phyloP scores from a whole-genome alignment of 2,797 vertebrate genomes.

The Coluber constrictor region DNA sequence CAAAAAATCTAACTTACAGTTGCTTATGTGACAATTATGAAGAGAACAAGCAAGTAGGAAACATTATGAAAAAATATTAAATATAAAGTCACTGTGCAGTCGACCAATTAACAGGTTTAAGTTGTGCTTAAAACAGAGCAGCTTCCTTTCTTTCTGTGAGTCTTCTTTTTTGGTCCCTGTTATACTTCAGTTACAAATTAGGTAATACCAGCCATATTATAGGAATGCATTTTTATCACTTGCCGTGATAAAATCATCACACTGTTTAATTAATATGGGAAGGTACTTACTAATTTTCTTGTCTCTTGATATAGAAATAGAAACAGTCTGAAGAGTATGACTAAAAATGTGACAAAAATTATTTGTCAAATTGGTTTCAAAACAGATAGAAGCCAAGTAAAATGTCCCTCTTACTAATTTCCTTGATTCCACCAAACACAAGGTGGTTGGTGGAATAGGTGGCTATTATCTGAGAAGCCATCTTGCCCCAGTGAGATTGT shows the following conservation, averaged over 20 bases:
- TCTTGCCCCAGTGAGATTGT: not conserved
- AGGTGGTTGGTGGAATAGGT: no score
- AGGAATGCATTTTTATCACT: slow-evolving; percentile 40
- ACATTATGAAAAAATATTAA: not conserved
- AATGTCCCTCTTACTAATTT: not conserved
- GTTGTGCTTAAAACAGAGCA: slow-evolving; percentile 4
- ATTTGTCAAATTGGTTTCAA: slow-evolving; percentile 4
- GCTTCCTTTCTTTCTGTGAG: slow-evolving; percentile 5
- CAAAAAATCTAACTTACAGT: not conserved
- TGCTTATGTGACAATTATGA: not conserved
- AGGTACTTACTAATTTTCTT: slow-evolving; percentile 29
- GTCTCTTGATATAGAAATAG: slow-evolving; percentile 26
- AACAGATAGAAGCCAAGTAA: not conserved
- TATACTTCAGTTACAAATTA: slow-evolving; percentile 34
- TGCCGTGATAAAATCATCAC: slow-evolving; percentile 46
- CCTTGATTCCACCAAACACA: not conserved
- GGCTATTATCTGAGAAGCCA: not conserved
- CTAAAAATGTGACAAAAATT: slow-evolving; percentile 31
- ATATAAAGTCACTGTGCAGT: not conserved
- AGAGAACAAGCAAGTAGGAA: slow-evolving; percentile 15
- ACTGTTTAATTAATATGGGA: slow-evolving; percentile 51
- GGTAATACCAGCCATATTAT: slow-evolving; percentile 38
- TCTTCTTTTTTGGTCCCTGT: not conserved
- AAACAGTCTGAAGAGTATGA: slow-evolving; percentile 21
- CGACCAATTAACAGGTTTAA: not conserved